These are phyloP conservation scores for Psittacula cyanocephala DNA, from an alignment of 2,113 vertebrate species.

Conservation along the genomic window DNA sequence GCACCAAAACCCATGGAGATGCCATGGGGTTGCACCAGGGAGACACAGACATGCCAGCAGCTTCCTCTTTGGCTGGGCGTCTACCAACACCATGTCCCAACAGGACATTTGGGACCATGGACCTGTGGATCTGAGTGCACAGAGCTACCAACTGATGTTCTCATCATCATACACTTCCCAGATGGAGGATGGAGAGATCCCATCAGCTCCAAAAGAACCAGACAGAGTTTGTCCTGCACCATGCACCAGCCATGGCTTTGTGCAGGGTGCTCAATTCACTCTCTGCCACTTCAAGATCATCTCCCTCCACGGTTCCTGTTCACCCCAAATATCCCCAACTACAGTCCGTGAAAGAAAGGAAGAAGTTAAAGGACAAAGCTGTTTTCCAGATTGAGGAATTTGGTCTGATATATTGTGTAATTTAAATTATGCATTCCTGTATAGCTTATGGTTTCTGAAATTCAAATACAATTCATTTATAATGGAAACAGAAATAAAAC, in stretches of 20 bases:
- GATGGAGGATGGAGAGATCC: not conserved
- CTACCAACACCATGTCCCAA: not conserved
- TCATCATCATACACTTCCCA: not conserved
- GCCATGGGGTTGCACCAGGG: not conserved
- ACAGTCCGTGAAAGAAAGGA: not conserved
- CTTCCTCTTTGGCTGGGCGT: not conserved
- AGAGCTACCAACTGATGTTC: not conserved
- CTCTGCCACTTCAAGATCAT: not conserved
- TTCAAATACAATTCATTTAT: not conserved
- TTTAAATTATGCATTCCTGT: not conserved
- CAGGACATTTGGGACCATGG: not conserved
- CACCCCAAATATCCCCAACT: not conserved
- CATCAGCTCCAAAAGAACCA: not conserved
- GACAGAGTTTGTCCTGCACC: not conserved
- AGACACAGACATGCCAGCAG: not conserved
- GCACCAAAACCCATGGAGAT: not conserved
- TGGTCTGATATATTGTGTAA: not conserved
- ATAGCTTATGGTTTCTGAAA: conserved; percentile 29
- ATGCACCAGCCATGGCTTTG: not conserved
- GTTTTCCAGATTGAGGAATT: not conserved
- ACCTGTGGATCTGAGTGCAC: not conserved
- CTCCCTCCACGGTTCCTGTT: not conserved
- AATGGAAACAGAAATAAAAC: conserved; percentile 18
- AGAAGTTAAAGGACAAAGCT: not conserved
- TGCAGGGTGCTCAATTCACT: not conserved